These are phyloP conservation scores for Poecile montanus DNA, from an alignment of 2,797 vertebrate species.

Conservation along the genomic window DNA sequence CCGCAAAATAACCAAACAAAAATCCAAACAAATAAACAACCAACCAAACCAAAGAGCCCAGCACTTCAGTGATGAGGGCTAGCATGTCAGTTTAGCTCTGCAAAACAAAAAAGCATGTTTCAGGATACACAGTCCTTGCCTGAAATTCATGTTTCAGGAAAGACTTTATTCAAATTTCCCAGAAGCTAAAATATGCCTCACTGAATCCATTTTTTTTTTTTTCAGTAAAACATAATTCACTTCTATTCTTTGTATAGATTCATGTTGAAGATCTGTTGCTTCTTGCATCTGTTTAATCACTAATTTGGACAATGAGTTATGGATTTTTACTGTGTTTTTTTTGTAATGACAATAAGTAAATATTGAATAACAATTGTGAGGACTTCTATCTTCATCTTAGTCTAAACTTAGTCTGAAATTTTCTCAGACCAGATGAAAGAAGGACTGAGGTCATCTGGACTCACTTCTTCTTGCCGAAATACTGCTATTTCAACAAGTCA, in stretches of 20 bases:
- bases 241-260: neutral
- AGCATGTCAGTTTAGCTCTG: neutral
- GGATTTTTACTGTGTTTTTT: neutral
- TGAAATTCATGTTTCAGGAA: neutral
- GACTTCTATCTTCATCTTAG: neutral
- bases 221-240: neutral
- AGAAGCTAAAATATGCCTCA: neutral
- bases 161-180: neutral
- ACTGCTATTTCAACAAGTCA: neutral
- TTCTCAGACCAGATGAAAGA: neutral
- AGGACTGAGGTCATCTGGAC: neutral
- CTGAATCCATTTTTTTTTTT: neutral
- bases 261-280: neutral
- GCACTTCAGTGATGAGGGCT: neutral
- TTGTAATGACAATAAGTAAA: neutral
- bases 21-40: fast-evolving
- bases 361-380: neutral
- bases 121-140: neutral
- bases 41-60: neutral
- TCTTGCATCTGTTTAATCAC: neutral
- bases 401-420: neutral
- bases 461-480: neutral
- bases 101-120: neutral
- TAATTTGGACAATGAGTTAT: neutral
- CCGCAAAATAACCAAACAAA: neutral